Conservation (phyloP, 2,113 vertebrate genomes). For the Sinocyclocheilus anophthalmus region DNA sequence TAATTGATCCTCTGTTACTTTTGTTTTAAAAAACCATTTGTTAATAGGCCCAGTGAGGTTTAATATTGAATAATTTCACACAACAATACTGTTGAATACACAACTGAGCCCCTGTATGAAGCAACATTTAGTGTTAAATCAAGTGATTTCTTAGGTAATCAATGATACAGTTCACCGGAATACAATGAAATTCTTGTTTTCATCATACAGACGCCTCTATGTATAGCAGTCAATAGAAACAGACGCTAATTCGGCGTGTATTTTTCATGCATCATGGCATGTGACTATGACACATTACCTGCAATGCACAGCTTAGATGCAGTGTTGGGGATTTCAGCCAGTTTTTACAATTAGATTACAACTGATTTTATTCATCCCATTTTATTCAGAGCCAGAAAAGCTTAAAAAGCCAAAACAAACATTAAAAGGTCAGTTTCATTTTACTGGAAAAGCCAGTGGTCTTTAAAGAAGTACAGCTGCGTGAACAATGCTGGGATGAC, state of each 20-base stretch:
- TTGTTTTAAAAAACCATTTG: background rate
- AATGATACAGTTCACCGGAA: background rate
- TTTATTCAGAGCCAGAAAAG: background rate
- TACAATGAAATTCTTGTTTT: background rate
- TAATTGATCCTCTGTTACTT: background rate
- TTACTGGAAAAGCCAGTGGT: background rate
- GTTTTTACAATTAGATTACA: slow-evolving; percentile 16
- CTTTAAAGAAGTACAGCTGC: background rate
- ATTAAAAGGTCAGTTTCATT: slow-evolving; percentile 41
- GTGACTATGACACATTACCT: background rate
- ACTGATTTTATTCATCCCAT: slow-evolving; percentile 39
- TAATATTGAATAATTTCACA: background rate
- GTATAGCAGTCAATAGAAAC: background rate
- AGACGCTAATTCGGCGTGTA: background rate
- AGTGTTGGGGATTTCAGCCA: background rate
- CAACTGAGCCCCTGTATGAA: background rate
- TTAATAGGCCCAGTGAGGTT: background rate
- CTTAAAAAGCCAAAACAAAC: slow-evolving; percentile 38
- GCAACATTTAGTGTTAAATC: background rate
- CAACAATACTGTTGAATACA: background rate
- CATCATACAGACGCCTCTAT: background rate
- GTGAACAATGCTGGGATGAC: slow-evolving; percentile 39
- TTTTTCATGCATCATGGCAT: background rate
- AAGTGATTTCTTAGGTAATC: background rate
- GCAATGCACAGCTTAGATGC: background rate